Evolutionary conservation across 2,888 invertebrate species (phyloP).

Genomic region (Litoditis marina): DNA sequence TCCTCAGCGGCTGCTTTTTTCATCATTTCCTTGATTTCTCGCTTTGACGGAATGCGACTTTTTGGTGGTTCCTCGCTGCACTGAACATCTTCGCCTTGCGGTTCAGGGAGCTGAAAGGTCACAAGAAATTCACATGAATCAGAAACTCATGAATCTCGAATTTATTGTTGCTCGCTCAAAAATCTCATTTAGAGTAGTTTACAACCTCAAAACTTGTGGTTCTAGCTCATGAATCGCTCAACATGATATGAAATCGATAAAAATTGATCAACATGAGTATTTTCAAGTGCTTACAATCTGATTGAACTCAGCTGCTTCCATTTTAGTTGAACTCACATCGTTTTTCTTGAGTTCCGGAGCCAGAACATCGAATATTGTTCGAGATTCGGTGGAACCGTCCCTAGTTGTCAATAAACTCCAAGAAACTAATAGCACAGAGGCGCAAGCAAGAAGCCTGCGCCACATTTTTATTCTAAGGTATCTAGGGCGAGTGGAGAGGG

Average conservation of each 20-base stretch:
- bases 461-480: conserved; percentile 6
- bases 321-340: too few species aligned
- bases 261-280: too few species aligned
- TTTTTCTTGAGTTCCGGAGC: background rate
- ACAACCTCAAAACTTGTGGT: background rate
- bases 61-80: background rate
- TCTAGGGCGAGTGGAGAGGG: too few species aligned
- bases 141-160: background rate
- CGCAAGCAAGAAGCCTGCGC: conserved; percentile 11
- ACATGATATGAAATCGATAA: too few species aligned
- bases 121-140: too few species aligned
- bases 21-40: conserved; percentile 14
- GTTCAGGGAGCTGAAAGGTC: background rate
- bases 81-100: background rate
- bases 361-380: conserved; percentile 1
- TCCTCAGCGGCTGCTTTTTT: conserved; percentile 18
- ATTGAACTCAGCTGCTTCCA: too few species aligned
- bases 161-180: background rate
- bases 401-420: background rate
- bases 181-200: background rate
- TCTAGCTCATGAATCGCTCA: too few species aligned
- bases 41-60: conserved; percentile 14
- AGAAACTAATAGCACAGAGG: conserved; percentile 3
- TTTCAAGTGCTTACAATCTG: too few species aligned
- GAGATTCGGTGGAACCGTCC: background rate